A percentile compares a stretch with the other conserved stretches of the same genome.
Conservation (phyloP, 2,113 vertebrate genomes). For the Suncus etruscus region DNA sequence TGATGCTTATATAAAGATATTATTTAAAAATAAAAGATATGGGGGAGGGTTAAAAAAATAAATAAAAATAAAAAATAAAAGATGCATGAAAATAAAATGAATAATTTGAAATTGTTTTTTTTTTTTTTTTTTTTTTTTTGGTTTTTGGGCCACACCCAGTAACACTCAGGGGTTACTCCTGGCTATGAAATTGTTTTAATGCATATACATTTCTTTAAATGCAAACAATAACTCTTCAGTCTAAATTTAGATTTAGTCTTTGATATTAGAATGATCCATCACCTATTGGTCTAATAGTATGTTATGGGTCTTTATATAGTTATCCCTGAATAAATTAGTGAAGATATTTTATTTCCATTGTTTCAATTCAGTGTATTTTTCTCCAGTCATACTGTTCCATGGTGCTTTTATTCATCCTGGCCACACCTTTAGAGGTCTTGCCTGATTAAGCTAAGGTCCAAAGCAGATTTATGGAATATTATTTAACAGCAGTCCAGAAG, state of each 20-base stretch:
- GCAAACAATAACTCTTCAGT: background rate
- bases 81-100: too few relatives aligned
- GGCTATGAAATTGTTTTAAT: background rate
- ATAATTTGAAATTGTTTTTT: background rate
- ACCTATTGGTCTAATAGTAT: background rate
- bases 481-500: slow-evolving; percentile 5
- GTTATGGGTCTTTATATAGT: background rate
- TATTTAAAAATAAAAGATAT: background rate
- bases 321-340: background rate
- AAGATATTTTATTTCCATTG: background rate
- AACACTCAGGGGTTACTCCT: too few relatives aligned
- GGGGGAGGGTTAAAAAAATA: too few relatives aligned
- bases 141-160: too few relatives aligned
- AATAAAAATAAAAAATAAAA: background rate
- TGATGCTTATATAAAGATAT: too few relatives aligned
- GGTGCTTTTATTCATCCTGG: background rate
- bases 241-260: slow-evolving; percentile 30
- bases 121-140: too few relatives aligned
- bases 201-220: background rate
- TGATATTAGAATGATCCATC: background rate
- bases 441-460: background rate
- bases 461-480: background rate
- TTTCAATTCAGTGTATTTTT: background rate
- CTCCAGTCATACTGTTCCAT: background rate
- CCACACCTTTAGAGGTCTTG: background rate